Evolutionary conservation across 2,113 vertebrate species (phyloP), one percentile per base, ranked within the genome.

Genomic region (Scomber japonicus): DNA sequence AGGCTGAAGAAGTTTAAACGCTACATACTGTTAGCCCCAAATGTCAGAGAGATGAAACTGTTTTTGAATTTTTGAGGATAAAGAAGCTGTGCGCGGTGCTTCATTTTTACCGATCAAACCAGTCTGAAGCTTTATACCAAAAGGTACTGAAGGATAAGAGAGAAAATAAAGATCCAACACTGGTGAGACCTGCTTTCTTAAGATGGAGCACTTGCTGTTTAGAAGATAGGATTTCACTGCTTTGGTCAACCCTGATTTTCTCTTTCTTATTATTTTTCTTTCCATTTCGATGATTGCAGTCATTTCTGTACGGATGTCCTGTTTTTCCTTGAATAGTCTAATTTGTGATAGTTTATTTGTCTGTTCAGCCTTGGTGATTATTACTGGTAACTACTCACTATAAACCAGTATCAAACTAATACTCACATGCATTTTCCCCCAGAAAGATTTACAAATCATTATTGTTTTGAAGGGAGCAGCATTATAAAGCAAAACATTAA

Each of bases 1-100:
- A 74, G 40, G 44, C 35, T 46, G n/a, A 35, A 68, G 15, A 71
- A 73, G 19, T 24, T 64, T n/a, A 13, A 63, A 64, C 16, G 30
- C 7, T 54, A 72, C 54, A 66, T 21, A 75, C 12, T 40, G 3
- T 35, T 55, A 80, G 21, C 65, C 68, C 16, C 12, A 74, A 79
- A 90, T 82, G 71, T 78, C 86, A 89, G 45, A 60, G 30, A 71
- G 70, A 83, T 45, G n/a, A 86, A 81, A 71, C 21, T 1, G 16
- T 64, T 65, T 78, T 75, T 54, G 13, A 78, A 80, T 62, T 81
- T 27, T 54, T 68, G 54, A 72, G 66, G 72, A 80, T 86, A 86
- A 84, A 53, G 55, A 66, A 75, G 48, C 57, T 71, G 63, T 31
- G 35, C 1, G 21, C 56, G 19, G 53, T 45, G 40, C n/a, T 61